Evolutionary conservation across 2,797 vertebrate species (phyloP).

Genomic region (Dicrostonyx torquatus): DNA sequence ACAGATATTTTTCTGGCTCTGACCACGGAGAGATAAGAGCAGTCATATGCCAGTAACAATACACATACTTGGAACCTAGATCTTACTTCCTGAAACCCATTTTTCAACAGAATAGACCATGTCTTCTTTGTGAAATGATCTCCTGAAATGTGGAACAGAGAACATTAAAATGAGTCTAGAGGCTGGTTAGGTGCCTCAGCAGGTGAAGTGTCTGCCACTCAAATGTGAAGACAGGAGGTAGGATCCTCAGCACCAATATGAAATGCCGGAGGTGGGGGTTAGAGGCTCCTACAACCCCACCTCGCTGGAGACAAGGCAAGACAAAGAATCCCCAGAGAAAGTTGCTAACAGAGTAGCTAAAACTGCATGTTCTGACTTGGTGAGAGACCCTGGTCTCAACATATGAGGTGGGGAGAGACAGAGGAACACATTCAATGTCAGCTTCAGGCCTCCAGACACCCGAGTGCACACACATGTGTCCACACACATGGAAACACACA

Average conservation of each 20-base stretch:
- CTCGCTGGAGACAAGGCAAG: neutral
- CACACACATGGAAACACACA: neutral
- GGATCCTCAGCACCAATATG: neutral
- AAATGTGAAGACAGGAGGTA: neutral
- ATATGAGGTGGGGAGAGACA: neutral
- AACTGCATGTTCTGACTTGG: neutral
- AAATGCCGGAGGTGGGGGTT: neutral
- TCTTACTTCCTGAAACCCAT: neutral
- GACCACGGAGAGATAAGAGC: neutral
- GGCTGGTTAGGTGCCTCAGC: neutral
- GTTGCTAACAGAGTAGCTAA: neutral
- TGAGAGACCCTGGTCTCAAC: neutral
- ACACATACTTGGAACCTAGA: neutral
- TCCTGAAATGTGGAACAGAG: neutral
- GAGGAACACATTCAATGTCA: neutral
- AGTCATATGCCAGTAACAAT: neutral
- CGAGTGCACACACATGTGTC: neutral
- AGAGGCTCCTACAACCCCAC: neutral
- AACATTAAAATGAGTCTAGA: neutral
- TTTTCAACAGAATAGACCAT: conserved; percentile 22
- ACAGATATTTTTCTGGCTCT: neutral
- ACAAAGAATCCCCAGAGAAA: neutral
- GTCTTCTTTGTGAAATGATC: neutral
- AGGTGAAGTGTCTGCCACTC: neutral
- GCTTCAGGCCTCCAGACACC: neutral